These are phyloP conservation scores for Caenorhabditis sinica DNA, from an alignment of 2,888 invertebrate genomes.

Conservation along the genomic window DNA sequence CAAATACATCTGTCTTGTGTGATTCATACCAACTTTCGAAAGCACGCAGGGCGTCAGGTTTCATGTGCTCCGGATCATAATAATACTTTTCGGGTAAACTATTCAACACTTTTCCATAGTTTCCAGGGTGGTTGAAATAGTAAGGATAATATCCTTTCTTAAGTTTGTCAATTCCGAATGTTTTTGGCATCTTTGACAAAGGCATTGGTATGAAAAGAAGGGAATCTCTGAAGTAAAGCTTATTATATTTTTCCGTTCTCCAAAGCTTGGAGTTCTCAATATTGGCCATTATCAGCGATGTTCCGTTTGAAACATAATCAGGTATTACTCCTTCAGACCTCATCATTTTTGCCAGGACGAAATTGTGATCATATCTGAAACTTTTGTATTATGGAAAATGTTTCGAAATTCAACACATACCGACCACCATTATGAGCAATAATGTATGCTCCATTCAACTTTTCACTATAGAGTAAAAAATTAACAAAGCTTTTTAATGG, in stretches of 20 bases:
- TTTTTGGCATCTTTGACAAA: constrained; percentile 10
- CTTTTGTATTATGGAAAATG: not conserved
- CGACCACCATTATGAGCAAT: constrained; percentile 17
- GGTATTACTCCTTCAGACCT: not conserved
- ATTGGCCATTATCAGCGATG: constrained; percentile 1
- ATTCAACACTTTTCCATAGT: not conserved
- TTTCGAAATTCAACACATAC: no score
- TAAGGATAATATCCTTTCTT: constrained; percentile 19
- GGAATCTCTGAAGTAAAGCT: not conserved
- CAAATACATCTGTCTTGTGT: not conserved
- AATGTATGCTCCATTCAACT: constrained; percentile 4
- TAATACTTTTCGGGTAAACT: not conserved
- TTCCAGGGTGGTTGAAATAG: not conserved
- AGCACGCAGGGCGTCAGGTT: not conserved
- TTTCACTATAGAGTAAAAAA: not conserved
- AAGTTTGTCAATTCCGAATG: not conserved
- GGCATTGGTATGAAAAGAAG: constrained; percentile 6
- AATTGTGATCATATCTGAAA: constrained; percentile 14
- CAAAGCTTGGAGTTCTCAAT: not conserved
- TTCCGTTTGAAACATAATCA: constrained; percentile 10
- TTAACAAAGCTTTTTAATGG: not conserved
- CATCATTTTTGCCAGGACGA: not conserved
- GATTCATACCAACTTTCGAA: constrained; percentile 1
- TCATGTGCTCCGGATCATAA: constrained; percentile 16
- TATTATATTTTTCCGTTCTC: not conserved